Evolutionary conservation across 2,113 vertebrate genomes (phyloP), one percentile per base, ranked within the genome.

Genomic region (Athene noctua): DNA sequence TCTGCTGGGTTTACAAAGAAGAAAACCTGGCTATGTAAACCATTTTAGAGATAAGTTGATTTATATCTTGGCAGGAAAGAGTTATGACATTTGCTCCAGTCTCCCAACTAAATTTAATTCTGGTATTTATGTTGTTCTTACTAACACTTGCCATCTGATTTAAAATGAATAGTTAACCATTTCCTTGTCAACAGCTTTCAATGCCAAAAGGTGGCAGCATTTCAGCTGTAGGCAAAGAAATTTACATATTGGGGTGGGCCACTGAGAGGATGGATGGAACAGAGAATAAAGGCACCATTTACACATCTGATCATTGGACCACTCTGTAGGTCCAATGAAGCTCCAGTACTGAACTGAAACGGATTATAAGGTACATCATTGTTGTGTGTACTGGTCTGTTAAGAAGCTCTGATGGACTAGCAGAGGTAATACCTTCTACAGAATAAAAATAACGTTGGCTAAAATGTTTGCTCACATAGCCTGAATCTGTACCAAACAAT

Each of bases 21-120:
- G 86, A 95, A 95, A 97, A 93, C 23, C 29, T 83, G 65, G 55
- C 85, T 80, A 90, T 29, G 36, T 87, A 91, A 96, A 87, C 70
- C 62, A 70, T 65, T 95, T 95, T 95, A 85, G 70, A 95, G 58
- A 36, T 81, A 88, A 93, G 36, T 2, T 95, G 86, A 94, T 95
- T 86, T 96, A 86, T 73, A 66, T 87, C 91, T 85, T 70, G 70
- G 78, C 78, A 92, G 73, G 58, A 89, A 74, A 91, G 73, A 94
- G 68, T 92, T 89, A 91, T 65, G 78, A 95, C 91, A 94, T 94
- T 94, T 93, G 70, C 62, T 94, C 46, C 86, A 87, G 88, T 81
- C 49, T 15, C 40, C 20, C 32, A 21, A 70, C 54, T 79, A 87
- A 97, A 94, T 89, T 93, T 72, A 95, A 89, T 92, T 92, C 80